phyloP scores from a whole-genome alignment of 2,797 vertebrate species.

The Diglossa cyanea region DNA sequence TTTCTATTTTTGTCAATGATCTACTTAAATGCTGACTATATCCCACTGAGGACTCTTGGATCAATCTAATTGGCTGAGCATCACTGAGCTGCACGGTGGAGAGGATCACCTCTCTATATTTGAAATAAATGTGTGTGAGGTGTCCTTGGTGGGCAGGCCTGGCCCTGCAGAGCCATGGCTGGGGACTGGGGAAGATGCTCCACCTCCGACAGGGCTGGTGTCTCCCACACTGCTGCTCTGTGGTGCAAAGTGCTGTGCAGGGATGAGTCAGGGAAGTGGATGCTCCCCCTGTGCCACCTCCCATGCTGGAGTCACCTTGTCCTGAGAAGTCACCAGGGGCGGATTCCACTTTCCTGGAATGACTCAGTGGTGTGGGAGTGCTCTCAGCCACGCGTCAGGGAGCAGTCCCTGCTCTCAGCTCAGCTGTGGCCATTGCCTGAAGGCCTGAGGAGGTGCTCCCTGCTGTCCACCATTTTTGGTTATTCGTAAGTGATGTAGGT shows the following conservation, averaged over 20 bases:
- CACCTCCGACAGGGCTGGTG: not conserved
- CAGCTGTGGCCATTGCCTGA: not conserved
- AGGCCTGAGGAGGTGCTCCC: not conserved
- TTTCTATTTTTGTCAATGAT: conserved; percentile 60
- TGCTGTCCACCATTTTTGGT: not conserved
- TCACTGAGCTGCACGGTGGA: not conserved
- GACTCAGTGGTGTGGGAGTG: not conserved
- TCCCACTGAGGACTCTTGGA: not conserved
- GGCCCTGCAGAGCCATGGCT: not conserved
- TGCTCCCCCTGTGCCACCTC: fast-evolving
- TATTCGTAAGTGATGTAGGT: not conserved
- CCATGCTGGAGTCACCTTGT: not conserved
- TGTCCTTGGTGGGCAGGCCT: not conserved
- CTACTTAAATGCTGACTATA: conserved; percentile 48
- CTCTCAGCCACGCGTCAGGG: fast-evolving
- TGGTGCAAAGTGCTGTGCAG: fast-evolving
- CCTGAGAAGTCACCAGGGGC: not conserved
- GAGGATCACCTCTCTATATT: not conserved
- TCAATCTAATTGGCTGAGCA: conserved; percentile 27
- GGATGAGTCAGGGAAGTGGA: not conserved
- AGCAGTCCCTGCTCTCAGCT: not conserved
- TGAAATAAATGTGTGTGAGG: not conserved
- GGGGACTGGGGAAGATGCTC: not conserved
- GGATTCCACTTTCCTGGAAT: not conserved
- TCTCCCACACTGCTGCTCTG: not conserved